Evolutionary conservation across 2,888 invertebrate genomes (phyloP).

Genomic region (Synergus umbraculus): DNA sequence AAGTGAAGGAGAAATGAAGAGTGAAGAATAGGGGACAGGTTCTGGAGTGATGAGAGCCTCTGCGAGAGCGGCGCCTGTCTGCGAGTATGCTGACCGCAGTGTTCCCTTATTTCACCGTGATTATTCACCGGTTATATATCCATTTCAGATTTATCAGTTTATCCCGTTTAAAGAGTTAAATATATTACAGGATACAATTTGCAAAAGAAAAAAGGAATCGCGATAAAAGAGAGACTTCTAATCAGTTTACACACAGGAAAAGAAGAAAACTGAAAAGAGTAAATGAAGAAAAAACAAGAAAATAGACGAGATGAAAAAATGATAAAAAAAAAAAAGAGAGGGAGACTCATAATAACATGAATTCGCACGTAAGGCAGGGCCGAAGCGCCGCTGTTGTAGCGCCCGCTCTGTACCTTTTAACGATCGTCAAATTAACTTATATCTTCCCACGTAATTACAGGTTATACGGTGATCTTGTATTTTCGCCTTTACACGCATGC

Average conservation of each 20-base stretch:
- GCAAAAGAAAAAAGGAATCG: neutral
- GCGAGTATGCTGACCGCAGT: slow-evolving; percentile 72
- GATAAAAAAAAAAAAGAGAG: neutral
- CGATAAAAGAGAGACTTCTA: neutral
- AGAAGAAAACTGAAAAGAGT: neutral
- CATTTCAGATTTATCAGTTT: slow-evolving; percentile 69
- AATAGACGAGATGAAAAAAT: neutral
- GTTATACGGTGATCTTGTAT: slow-evolving; percentile 45
- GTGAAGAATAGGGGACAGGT: slow-evolving; percentile 34
- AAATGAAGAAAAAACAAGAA: neutral
- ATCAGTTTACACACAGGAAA: neutral
- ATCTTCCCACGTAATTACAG: slow-evolving; percentile 54
- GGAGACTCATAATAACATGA: slow-evolving; percentile 36
- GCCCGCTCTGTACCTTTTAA: slow-evolving; percentile 52
- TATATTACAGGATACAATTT: slow-evolving; percentile 17
- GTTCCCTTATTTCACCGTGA: slow-evolving; percentile 62
- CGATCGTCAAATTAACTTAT: slow-evolving; percentile 56
- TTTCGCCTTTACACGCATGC: slow-evolving; percentile 38
- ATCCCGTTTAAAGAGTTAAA: slow-evolving; percentile 44
- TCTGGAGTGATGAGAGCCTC: slow-evolving; percentile 68
- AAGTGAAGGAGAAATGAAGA: slow-evolving; percentile 48
- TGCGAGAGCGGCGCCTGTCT: slow-evolving; percentile 73
- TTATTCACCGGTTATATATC: slow-evolving; percentile 66
- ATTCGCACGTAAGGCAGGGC: slow-evolving; percentile 45
- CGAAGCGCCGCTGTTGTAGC: slow-evolving; percentile 45